These are phyloP conservation scores for Xenopus borealis DNA, from an alignment of 2,113 vertebrate genomes.

Conservation along the genomic window DNA sequence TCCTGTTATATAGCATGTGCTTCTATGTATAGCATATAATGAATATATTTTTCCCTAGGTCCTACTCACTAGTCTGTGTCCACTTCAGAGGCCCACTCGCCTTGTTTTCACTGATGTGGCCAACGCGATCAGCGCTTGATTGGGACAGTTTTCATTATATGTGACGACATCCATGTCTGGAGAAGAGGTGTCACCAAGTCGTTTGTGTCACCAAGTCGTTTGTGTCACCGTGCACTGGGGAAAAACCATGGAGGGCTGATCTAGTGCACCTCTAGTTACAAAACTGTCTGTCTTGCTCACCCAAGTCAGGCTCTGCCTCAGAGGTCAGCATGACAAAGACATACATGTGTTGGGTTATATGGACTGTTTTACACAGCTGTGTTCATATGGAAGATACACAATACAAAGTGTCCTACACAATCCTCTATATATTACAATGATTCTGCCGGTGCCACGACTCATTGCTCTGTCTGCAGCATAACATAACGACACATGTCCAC, in stretches of 20 bases:
- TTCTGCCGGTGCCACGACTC: neutral
- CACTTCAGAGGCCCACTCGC: slow-evolving; percentile 86
- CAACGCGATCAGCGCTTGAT: slow-evolving; percentile 85
- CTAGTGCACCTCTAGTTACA: neutral
- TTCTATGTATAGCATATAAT: too few relatives aligned
- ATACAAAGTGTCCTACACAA: neutral
- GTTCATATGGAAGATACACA: too few relatives aligned
- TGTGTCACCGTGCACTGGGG: neutral
- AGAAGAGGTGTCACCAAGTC: slow-evolving; percentile 9
- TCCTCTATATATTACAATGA: neutral
- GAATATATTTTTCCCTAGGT: slow-evolving; percentile 61
- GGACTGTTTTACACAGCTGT: too few relatives aligned
- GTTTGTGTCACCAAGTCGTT: slow-evolving; percentile 1
- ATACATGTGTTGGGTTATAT: neutral
- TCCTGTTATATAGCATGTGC: too few relatives aligned
- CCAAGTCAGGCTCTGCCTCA: neutral
- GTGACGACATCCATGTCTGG: neutral
- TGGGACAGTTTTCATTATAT: neutral
- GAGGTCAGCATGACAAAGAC: neutral
- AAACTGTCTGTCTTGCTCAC: neutral
- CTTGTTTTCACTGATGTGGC: slow-evolving; percentile 94
- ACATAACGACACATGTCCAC: neutral
- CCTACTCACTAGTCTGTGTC: slow-evolving; percentile 77
- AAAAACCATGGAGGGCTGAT: neutral
- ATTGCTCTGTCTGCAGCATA: neutral